Evolutionary conservation across 2,113 vertebrate species (phyloP), one percentile per base, ranked within the genome.

Genomic region (Ictidomys tridecemlineatus): DNA sequence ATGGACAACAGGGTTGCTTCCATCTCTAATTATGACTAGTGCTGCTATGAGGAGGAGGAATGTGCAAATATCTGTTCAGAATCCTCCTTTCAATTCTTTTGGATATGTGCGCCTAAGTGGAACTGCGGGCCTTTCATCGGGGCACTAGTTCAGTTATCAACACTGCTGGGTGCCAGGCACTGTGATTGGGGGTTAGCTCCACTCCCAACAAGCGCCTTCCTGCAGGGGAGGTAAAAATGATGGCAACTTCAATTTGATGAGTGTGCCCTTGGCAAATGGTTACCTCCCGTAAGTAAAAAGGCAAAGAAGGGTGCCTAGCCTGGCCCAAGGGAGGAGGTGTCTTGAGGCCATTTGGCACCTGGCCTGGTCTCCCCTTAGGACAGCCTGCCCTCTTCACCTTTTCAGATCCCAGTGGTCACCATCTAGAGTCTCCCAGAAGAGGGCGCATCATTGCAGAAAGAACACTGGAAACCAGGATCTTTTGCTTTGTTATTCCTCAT

Each of bases 161-260:
- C 1, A 28, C 67, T 39, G 2, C 11, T 42, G 86, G 18, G 61
- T 32, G 61, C 61, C 65, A 51, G 37, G 32, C 5, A 12, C n/a
- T n/a, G 5, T 42, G 63, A 51, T 42, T 20, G 39, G 51, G 56
- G 34, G 22, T 78, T 20, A 84, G 30, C 20, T 32, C 30, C 51
- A 18, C 53, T 22, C 53, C 77, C 7, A 45, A 2, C 28, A 22
- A 9, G 53, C 30, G 53, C 17, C 0, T 0, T 11, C 17, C 65
- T 74, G 45, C 30, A 69, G 53, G 8, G 53, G 39, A 42, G 4
- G 51, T 0, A 5, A 67, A 77, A 28, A 8, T 11, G 5, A 24
- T 30, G n/a, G 37, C 20, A 8, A 76, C 48, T 48, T 48, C 48
- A 48, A 18, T 26, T 37, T 48, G 58, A 67, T n/a, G 80, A 67